Percentiles rank a stretch among this genome's conserved stretches.
These are phyloP conservation scores for Carterocephalus palaemon DNA, from an alignment of 2,888 invertebrate genomes.

Conservation along the genomic window DNA sequence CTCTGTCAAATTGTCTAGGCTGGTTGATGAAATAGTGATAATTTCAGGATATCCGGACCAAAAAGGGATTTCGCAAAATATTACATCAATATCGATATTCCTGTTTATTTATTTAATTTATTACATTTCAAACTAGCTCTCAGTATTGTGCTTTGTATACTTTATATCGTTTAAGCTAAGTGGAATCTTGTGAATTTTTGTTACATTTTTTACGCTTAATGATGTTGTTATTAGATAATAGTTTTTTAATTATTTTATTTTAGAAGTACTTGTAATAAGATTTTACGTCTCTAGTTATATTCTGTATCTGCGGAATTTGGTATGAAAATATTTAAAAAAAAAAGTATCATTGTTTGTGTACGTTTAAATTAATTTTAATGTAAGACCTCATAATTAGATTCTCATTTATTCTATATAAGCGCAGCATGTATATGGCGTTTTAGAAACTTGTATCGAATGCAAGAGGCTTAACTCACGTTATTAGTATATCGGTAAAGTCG, in stretches of 20 bases:
- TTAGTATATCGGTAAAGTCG: too few species aligned
- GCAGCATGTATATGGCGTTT: too few species aligned
- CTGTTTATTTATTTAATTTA: slow-evolving; percentile 42
- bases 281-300: too few species aligned
- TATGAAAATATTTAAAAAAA: neutral
- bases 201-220: slow-evolving; percentile 32
- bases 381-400: neutral
- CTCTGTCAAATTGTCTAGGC: too few species aligned
- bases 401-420: too few species aligned
- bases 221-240: slow-evolving; percentile 11
- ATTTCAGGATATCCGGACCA: slow-evolving; percentile 33
- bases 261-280: slow-evolving; percentile 3
- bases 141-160: slow-evolving; percentile 20
- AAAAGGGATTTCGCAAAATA: slow-evolving; percentile 45
- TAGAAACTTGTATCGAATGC: too few species aligned
- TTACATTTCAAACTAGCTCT: slow-evolving; percentile 14
- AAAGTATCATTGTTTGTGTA: neutral
- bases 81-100: slow-evolving; percentile 50
- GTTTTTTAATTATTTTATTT: slow-evolving; percentile 2
- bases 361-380: neutral
- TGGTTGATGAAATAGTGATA: too few species aligned
- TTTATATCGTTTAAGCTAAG: slow-evolving; percentile 31
- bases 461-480: too few species aligned
- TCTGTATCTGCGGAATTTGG: too few species aligned
- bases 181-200: slow-evolving; percentile 33